Conservation (phyloP, 2,797 vertebrate genomes). For the Micromesistius poutassou region DNA sequence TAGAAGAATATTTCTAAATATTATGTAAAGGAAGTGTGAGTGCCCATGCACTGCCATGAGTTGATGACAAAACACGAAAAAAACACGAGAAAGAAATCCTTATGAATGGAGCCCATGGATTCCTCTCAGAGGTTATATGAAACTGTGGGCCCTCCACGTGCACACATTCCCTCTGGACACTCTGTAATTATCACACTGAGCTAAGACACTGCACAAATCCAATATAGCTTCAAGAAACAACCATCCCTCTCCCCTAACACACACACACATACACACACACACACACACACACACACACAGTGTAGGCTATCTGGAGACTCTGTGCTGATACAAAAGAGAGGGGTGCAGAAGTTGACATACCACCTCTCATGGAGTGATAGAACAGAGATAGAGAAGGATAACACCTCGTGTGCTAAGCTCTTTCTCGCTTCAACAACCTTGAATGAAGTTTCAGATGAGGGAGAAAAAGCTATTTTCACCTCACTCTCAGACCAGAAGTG, state of each 20-base stretch:
- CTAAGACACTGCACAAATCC: constrained; percentile 9
- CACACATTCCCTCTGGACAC: constrained; percentile 32
- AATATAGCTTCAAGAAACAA: constrained; percentile 4
- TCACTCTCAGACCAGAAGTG: constrained; percentile 65
- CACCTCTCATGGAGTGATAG: constrained; percentile 48
- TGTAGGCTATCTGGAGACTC: constrained; percentile 32
- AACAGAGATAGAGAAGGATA: constrained; percentile 51
- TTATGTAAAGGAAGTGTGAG: not conserved
- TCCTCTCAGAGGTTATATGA: not conserved
- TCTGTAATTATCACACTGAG: constrained; percentile 53
- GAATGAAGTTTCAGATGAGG: constrained; percentile 75
- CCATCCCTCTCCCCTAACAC: not conserved
- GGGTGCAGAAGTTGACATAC: constrained; percentile 50
- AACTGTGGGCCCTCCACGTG: constrained; percentile 14
- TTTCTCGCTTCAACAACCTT: constrained; percentile 77
- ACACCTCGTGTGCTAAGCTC: constrained; percentile 56
- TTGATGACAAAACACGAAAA: not conserved
- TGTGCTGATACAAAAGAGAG: constrained; percentile 46
- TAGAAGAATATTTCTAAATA: not conserved
- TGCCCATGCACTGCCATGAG: not conserved
- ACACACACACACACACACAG: constrained; percentile 18
- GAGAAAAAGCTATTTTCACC: constrained; percentile 77
- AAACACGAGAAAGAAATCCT: no score
- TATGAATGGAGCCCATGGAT: not conserved
- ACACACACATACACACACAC: not conserved